Conservation (phyloP, 2,797 vertebrate species). For the Myripristis murdjan region DNA sequence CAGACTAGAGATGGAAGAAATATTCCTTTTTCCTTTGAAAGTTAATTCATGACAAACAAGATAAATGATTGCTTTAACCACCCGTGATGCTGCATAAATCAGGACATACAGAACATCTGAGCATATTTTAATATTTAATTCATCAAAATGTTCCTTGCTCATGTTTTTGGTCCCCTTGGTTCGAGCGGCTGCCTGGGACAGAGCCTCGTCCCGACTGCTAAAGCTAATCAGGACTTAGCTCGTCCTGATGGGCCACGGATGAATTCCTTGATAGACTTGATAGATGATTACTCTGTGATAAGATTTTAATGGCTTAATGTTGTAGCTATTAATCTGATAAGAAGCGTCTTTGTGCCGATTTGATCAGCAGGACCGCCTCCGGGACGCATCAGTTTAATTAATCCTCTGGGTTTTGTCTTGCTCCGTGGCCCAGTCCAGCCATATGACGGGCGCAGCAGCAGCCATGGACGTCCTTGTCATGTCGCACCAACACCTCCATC, state of each 20-base stretch:
- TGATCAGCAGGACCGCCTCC: constrained; percentile 78
- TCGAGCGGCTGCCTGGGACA: constrained; percentile 25
- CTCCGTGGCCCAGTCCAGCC: constrained; percentile 26
- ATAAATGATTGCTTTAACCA: too few relatives aligned
- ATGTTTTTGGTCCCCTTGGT: background rate
- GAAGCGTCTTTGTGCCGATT: constrained; percentile 85
- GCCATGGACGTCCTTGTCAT: background rate
- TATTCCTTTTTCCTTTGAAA: too few relatives aligned
- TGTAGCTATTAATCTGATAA: constrained; percentile 88
- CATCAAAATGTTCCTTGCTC: background rate
- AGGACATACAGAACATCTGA: too few relatives aligned
- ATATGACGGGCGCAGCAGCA: constrained; percentile 41
- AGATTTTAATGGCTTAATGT: constrained; percentile 89
- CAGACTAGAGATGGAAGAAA: too few relatives aligned
- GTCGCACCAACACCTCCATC: too few relatives aligned
- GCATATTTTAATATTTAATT: background rate
- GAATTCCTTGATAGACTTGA: constrained; percentile 78
- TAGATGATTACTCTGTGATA: constrained; percentile 86
- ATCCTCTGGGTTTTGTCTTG: constrained; percentile 75
- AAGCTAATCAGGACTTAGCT: constrained; percentile 87
- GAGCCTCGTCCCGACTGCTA: constrained; percentile 72
- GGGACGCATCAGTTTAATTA: constrained; percentile 84
- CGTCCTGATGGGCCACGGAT: constrained; percentile 77
- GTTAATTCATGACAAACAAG: too few relatives aligned
- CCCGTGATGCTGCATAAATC: too few relatives aligned